Evolutionary conservation across 2,113 vertebrate genomes (phyloP).

Genomic region (Physeter macrocephalus): DNA sequence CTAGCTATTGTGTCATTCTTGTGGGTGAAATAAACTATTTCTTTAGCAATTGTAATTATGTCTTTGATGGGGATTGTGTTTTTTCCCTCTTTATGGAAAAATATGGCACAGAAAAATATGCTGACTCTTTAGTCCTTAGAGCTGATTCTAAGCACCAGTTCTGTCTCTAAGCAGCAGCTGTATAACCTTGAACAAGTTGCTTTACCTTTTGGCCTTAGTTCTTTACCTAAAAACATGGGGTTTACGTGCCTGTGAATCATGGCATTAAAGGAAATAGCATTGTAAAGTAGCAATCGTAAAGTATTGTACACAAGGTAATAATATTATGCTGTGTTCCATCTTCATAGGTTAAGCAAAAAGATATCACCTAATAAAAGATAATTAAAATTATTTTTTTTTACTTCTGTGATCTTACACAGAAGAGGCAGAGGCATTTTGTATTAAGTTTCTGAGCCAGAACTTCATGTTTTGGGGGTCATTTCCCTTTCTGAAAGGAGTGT

Average conservation of each 20-base stretch:
- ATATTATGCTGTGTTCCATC: background rate
- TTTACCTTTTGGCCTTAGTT: background rate
- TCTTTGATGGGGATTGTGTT: background rate
- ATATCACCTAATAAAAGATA: background rate
- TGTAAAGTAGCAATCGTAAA: background rate
- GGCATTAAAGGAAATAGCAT: background rate
- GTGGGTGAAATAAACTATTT: background rate
- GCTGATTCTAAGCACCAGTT: background rate
- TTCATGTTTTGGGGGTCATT: conserved; percentile 19
- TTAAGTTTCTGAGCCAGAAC: background rate
- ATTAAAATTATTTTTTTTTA: background rate
- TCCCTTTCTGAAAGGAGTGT: background rate
- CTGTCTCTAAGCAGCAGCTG: background rate
- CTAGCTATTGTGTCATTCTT: background rate
- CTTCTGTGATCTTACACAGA: background rate
- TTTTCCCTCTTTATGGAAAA: conserved; percentile 6
- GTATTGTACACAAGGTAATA: background rate
- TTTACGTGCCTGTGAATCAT: background rate
- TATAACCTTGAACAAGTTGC: background rate
- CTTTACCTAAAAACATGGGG: background rate
- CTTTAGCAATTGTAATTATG: background rate
- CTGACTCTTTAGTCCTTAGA: background rate
- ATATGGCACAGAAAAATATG: background rate
- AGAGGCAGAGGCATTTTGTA: background rate
- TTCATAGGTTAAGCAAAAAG: background rate